A percentile compares a stretch with the other conserved stretches of the same genome.
These are phyloP conservation scores for Tetragonisca angustula DNA, from an alignment of 2,888 invertebrate genomes.

Conservation along the genomic window DNA sequence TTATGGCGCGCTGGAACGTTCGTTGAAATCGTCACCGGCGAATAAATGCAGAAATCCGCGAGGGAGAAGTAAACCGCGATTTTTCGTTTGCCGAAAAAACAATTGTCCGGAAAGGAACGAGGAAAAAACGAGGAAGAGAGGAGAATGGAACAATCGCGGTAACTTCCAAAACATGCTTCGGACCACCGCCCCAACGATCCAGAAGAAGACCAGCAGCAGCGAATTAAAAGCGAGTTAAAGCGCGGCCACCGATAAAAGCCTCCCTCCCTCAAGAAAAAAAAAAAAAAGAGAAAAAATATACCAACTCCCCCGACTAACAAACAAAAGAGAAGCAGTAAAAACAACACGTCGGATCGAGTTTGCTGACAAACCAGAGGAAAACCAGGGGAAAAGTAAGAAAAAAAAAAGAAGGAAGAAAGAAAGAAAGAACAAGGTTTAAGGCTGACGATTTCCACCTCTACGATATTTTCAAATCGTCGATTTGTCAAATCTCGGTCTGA, in stretches of 20 bases:
- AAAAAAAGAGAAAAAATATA: not conserved
- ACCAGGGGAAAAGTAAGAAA: not conserved
- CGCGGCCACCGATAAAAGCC: slow-evolving; percentile 28
- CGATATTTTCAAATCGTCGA: not conserved
- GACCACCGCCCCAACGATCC: not conserved
- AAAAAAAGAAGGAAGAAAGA: not conserved
- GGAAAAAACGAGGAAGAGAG: not conserved
- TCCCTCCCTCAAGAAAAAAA: not conserved
- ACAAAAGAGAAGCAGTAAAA: not conserved
- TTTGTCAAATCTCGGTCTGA: no score
- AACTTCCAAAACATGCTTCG: slow-evolving; percentile 17
- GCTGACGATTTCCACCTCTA: not conserved
- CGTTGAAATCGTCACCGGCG: not conserved
- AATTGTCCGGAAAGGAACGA: not conserved
- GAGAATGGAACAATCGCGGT: not conserved
- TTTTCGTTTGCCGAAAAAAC: slow-evolving; percentile 6
- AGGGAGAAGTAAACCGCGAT: not conserved
- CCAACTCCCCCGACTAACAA: not conserved
- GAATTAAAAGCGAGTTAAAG: slow-evolving; percentile 45
- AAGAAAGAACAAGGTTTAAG: not conserved
- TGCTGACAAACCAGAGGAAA: not conserved
- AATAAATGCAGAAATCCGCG: not conserved
- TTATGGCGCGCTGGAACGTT: not conserved
- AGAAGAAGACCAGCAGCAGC: slow-evolving; percentile 9
- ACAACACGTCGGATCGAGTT: not conserved